Base-by-base conservation (phyloP, 2,797 vertebrate species). In the Spinibarbus caldwelli region DNA sequence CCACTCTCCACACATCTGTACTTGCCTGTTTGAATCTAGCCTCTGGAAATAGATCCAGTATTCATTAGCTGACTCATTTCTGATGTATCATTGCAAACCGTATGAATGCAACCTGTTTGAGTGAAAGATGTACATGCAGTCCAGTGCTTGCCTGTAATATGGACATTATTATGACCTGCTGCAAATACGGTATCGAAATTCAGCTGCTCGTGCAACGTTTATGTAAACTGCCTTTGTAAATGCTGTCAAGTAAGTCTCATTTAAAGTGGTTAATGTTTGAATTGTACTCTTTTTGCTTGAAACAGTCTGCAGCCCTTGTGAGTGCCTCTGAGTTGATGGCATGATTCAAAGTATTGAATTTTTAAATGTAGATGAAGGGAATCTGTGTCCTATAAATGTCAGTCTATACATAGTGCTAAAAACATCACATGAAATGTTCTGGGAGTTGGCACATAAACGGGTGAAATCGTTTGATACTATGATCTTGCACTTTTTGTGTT, bases 401-500 rank as follows among this genome's bases (percentile, higher is more conserved):
- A 59, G 14, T 62, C 26, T 83, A 26, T 36, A 59, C 6, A 21
- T 73, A 62, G n/a, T 47, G 38, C 80, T 47, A 54, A 76, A 77
- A 43, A 45, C 38, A 31, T 79, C 21, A 21, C 29, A 31, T 64
- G 11, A 73, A 47, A 49, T 49, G 29, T 82, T 59, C 54, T 73
- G 38, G 38, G 12, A 5, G 17, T 47, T 67, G 72, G 57, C 59
- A 34, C 59, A 52, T 64, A 45, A 49, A 66, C 26, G n/a, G 38
- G 36, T 52, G 38, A 85, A 78, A 11, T 70, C 0, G 19, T 57
- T 79, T 79, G 21, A 85, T 62, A 47, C 38, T 71, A 43, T 70
- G 17, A 78, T 43, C 29, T 93, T 86, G 67, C 78, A 88, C 87
- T 84, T 85, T 87, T 82, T 85, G 84, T 83, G 66, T 83, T 80